A percentile compares a stretch with the other conserved stretches of the same genome.
Conservation (phyloP, 2,888 invertebrate genomes). For the Itoplectis maculator region DNA sequence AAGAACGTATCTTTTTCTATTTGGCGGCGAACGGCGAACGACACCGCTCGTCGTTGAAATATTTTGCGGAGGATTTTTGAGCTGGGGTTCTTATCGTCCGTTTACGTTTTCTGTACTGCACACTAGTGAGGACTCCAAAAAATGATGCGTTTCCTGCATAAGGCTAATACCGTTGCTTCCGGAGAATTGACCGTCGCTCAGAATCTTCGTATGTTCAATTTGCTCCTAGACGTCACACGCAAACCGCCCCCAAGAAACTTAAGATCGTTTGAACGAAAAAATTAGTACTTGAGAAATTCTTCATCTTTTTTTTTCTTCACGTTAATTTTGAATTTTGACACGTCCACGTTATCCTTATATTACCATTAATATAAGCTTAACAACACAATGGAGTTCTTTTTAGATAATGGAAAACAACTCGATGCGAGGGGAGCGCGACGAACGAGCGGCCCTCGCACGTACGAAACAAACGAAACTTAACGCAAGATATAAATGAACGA, state of each 20-base stretch:
- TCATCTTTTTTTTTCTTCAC: slow-evolving; percentile 69
- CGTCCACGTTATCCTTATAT: slow-evolving; percentile 82
- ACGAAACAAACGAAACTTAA: slow-evolving; percentile 79
- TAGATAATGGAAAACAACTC: slow-evolving; percentile 71
- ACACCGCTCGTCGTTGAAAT: slow-evolving; percentile 61
- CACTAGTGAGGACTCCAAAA: slow-evolving; percentile 66
- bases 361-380: slow-evolving; percentile 80
- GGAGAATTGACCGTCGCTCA: slow-evolving; percentile 74
- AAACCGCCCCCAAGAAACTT: slow-evolving; percentile 79
- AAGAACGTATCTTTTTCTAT: slow-evolving; percentile 65
- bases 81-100: slow-evolving; percentile 51
- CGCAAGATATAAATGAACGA: slow-evolving; percentile 78
- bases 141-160: slow-evolving; percentile 58
- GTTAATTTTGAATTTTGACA: slow-evolving; percentile 84
- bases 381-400: slow-evolving; percentile 71
- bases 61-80: slow-evolving; percentile 70
- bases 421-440: slow-evolving; percentile 49
- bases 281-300: slow-evolving; percentile 78
- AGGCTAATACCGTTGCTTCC: slow-evolving; percentile 42
- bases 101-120: slow-evolving; percentile 61
- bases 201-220: slow-evolving; percentile 71
- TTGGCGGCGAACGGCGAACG: slow-evolving; percentile 30
- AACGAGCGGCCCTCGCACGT: slow-evolving; percentile 68
- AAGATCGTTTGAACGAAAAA: slow-evolving; percentile 79
- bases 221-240: slow-evolving; percentile 79